Evolutionary conservation across 2,888 invertebrate genomes (phyloP).

Genomic region (Hofmannophila pseudospretella): DNA sequence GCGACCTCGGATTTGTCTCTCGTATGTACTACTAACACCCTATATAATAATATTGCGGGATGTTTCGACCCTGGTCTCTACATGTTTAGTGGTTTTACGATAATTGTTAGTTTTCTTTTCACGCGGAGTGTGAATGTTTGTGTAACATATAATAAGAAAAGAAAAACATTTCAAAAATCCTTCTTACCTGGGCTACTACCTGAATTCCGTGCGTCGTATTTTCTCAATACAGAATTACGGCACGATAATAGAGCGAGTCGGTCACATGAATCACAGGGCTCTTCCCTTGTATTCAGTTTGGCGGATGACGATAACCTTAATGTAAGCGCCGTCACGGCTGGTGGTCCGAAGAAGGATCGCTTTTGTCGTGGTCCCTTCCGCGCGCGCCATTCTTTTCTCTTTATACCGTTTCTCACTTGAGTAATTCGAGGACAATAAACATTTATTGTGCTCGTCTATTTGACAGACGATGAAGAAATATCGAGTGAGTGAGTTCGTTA

Average conservation of each 20-base stretch:
- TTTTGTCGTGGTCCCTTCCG: slow-evolving; percentile 72
- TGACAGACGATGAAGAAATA: slow-evolving; percentile 72
- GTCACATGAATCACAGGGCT: slow-evolving; percentile 68
- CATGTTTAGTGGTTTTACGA: too few species aligned
- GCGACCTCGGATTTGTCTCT: slow-evolving; percentile 55
- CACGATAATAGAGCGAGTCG: slow-evolving; percentile 56
- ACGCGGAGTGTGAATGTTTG: too few species aligned
- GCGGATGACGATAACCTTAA: slow-evolving; percentile 75
- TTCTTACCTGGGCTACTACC: too few species aligned
- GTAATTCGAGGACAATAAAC: slow-evolving; percentile 76
- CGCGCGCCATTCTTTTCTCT: slow-evolving; percentile 69
- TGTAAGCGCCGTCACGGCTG: slow-evolving; percentile 76
- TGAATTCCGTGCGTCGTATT: slow-evolving; percentile 41
- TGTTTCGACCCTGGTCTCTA: too few species aligned
- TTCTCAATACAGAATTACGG: slow-evolving; percentile 53
- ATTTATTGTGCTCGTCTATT: slow-evolving; percentile 73
- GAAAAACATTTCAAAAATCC: too few species aligned
- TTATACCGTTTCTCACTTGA: slow-evolving; percentile 74
- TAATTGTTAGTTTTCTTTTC: not conserved
- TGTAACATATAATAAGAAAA: too few species aligned
- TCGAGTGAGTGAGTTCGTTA: slow-evolving; percentile 63
- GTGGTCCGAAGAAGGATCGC: slow-evolving; percentile 73
- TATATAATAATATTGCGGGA: slow-evolving; percentile 24
- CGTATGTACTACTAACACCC: slow-evolving; percentile 29
- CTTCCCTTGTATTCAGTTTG: slow-evolving; percentile 72